These are phyloP conservation scores for Apogon hyalosoma DNA, from an alignment of 2,797 vertebrate species.

Conservation along the genomic window DNA sequence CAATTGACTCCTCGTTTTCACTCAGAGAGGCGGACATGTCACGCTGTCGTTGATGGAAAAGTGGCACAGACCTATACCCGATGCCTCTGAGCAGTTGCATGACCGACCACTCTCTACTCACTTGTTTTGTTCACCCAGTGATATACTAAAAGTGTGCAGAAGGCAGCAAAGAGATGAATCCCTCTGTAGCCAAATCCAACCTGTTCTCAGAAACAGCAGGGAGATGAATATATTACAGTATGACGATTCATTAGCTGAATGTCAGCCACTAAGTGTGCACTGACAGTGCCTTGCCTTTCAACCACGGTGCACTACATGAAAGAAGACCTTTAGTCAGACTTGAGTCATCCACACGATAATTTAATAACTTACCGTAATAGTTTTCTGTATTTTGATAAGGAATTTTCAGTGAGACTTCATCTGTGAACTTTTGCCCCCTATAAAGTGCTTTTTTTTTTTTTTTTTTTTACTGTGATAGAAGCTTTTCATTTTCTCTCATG, in stretches of 20 bases:
- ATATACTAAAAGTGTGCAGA: slow-evolving; percentile 31
- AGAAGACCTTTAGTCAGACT: slow-evolving; percentile 68
- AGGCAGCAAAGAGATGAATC: slow-evolving; percentile 47
- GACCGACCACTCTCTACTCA: slow-evolving; percentile 15
- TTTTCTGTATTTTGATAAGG: slow-evolving; percentile 54
- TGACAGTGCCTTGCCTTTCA: slow-evolving; percentile 60
- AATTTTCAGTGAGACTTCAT: slow-evolving; percentile 52
- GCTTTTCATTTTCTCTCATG: slow-evolving; percentile 45
- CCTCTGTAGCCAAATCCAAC: slow-evolving; percentile 50
- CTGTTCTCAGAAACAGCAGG: slow-evolving; percentile 70
- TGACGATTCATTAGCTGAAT: slow-evolving; percentile 77
- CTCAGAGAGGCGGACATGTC: slow-evolving; percentile 33
- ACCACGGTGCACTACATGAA: slow-evolving; percentile 64
- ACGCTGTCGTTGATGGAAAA: slow-evolving; percentile 35
- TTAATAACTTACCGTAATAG: slow-evolving; percentile 64
- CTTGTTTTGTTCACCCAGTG: slow-evolving; percentile 43
- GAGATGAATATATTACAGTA: slow-evolving; percentile 71
- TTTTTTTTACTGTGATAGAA: slow-evolving; percentile 22
- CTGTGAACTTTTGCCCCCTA: slow-evolving; percentile 43
- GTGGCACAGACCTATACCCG: slow-evolving; percentile 29
- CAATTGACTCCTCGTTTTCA: slow-evolving; percentile 47
- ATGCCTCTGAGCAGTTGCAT: slow-evolving; percentile 35
- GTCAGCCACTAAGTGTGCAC: slow-evolving; percentile 68
- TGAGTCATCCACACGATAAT: slow-evolving; percentile 62
- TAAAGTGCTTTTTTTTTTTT: slow-evolving; percentile 27